Evolutionary conservation across 2,888 invertebrate genomes (phyloP).

Genomic region (Rotaria sp.): DNA sequence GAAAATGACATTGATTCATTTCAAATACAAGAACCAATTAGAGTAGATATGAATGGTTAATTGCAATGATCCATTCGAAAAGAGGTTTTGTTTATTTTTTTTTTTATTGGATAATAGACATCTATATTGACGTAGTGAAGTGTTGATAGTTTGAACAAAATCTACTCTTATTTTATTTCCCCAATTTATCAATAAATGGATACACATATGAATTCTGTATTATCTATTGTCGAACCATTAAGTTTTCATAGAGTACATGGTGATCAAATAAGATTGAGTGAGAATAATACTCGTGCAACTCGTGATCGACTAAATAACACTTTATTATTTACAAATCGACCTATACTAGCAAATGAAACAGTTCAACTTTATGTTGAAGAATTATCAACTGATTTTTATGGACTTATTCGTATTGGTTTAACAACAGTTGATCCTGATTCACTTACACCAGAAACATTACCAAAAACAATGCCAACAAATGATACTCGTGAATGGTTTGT

Average conservation of each 20-base stretch:
- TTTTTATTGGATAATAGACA: not conserved
- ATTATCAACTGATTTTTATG: not conserved
- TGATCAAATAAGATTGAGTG: not conserved
- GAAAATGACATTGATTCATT: not conserved
- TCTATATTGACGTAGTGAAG: not conserved
- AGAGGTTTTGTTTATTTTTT: not conserved
- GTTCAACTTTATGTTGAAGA: not conserved
- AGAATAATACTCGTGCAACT: not conserved
- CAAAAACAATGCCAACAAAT: not conserved
- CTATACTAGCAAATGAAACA: not conserved
- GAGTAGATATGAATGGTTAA: not conserved
- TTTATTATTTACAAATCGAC: constrained; percentile 21
- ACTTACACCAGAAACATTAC: not conserved
- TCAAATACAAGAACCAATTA: no score
- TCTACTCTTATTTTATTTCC: not conserved
- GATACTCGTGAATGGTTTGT: not conserved
- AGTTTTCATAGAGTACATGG: not conserved
- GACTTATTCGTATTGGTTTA: constrained; percentile 8
- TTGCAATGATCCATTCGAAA: not conserved
- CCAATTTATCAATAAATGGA: not conserved
- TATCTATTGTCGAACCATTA: not conserved
- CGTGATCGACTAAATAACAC: constrained; percentile 17
- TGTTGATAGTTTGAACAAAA: not conserved
- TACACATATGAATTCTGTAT: not conserved
- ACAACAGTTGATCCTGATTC: not conserved